phyloP scores from a whole-genome alignment of 2,797 vertebrate species.

The Leptodactylus fallax region DNA sequence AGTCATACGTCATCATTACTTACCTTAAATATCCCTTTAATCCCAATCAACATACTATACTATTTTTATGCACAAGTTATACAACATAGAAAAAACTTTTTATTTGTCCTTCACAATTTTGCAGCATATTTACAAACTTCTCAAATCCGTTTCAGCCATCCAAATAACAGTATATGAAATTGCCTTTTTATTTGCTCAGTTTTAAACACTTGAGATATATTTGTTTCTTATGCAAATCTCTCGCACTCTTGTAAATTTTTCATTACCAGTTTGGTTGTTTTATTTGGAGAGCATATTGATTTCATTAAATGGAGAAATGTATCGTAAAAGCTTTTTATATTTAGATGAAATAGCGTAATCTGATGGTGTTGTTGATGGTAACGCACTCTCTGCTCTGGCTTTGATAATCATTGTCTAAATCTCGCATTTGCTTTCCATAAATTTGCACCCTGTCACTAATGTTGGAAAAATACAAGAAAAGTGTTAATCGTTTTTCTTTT shows the following conservation, averaged over 20 bases:
- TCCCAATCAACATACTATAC: background rate
- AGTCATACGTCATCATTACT: background rate
- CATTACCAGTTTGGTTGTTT: slow-evolving; percentile 39
- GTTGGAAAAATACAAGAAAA: background rate
- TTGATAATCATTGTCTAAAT: slow-evolving; percentile 2
- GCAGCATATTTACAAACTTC: slow-evolving; percentile 22
- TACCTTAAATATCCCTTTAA: background rate
- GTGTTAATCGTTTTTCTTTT: background rate
- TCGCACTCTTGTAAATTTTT: slow-evolving; percentile 36
- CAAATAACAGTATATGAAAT: slow-evolving; percentile 28
- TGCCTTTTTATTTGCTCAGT: slow-evolving; percentile 17
- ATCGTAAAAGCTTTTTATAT: slow-evolving; percentile 15
- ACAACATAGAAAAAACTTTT: background rate
- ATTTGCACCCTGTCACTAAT: slow-evolving; percentile 12
- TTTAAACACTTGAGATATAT: slow-evolving; percentile 26
- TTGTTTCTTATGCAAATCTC: slow-evolving; percentile 43
- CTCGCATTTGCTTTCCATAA: background rate
- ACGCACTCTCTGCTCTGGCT: background rate
- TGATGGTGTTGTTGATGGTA: background rate
- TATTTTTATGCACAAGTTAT: background rate
- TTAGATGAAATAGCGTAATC: slow-evolving; percentile 19
- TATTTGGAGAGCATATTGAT: slow-evolving; percentile 13
- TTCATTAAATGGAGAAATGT: slow-evolving; percentile 30
- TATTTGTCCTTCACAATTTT: slow-evolving; percentile 31
- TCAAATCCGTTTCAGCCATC: background rate